phyloP scores from a whole-genome alignment of 2,113 vertebrate species.

The Muntiacus reevesi region DNA sequence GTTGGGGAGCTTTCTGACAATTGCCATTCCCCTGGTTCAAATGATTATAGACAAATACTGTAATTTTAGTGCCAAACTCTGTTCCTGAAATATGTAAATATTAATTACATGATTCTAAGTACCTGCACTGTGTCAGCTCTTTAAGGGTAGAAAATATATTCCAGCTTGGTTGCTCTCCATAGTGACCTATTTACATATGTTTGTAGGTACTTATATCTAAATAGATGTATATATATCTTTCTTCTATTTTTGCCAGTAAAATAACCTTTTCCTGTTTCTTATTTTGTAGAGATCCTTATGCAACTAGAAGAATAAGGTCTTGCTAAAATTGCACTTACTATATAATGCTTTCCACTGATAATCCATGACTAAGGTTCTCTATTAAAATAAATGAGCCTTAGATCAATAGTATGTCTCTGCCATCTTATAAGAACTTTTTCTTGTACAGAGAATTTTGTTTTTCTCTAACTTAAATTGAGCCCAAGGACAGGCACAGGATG shows the following conservation, averaged over 20 bases:
- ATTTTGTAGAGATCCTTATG: background rate
- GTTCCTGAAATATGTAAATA: background rate
- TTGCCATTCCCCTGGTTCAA: background rate
- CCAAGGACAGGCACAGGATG: background rate
- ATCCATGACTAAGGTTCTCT: conserved; percentile 1
- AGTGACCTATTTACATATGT: background rate
- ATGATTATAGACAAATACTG: background rate
- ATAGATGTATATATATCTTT: background rate
- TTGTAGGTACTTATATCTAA: background rate
- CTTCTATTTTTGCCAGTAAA: background rate
- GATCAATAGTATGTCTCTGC: background rate
- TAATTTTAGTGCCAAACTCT: background rate
- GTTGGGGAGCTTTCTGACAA: background rate
- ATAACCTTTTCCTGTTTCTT: background rate
- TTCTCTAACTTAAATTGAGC: conserved; percentile 22
- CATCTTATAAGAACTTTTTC: background rate
- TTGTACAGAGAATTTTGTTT: conserved; percentile 22
- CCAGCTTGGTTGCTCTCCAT: background rate
- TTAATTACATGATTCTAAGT: background rate
- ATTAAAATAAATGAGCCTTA: conserved; percentile 48
- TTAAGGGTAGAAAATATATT: background rate
- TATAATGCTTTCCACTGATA: conserved; percentile 15
- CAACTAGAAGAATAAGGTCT: background rate
- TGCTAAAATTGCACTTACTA: background rate
- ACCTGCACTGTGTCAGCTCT: background rate